Evolutionary conservation across 2,888 invertebrate species (phyloP), one percentile per base, ranked within the genome.

Genomic region (Allophyes oxyacanthae): DNA sequence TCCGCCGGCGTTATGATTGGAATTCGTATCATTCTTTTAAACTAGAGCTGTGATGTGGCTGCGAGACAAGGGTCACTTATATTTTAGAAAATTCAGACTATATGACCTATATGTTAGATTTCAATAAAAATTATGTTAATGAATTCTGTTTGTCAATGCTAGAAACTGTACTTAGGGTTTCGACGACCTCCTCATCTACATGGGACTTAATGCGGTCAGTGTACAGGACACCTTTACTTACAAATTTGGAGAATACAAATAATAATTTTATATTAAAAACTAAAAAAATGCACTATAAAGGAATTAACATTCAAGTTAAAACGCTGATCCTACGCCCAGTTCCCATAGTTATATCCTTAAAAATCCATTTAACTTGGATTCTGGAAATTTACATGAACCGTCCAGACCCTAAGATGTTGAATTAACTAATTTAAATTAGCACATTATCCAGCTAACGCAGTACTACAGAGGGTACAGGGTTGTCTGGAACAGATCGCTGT

Each of bases 11-110:
- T 55, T 78, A 81, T 84, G 84, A 86, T 87, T 84, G 86, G 83
- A 84, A 87, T 85, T 86, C 84, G 84, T 86, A 78, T 77, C 80
- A 79, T 70, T 82, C 79, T 76, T 78, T 69, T 79, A 76, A 76
- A 75, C 79, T 64, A 54, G 66, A 64, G 65, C 72, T 72, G 68
- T 64, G 74, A 79, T 82, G 79, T 81, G 79, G 75, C 78, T 78
- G 58, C 60, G 64, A 72, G 62, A 67, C 60, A 51, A 43, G 38
- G 40, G 1, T 33, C 10, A 13, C 10, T n/a, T 14, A n/a, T n/a
- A n/a, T 26, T 7, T 32, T 45, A 15, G 7, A n/a, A 40, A 1
- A 44, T 2, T 6, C 13, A 14, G 13, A 34, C 8, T 25, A 25
- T n/a, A n/a, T n/a, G n/a, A n/a, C n/a, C n/a, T n/a, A n/a, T n/a